A percentile compares a stretch with the other conserved stretches of the same genome.
phyloP scores from a whole-genome alignment of 2,113 vertebrate species.

The Tragelaphus imberbis region DNA sequence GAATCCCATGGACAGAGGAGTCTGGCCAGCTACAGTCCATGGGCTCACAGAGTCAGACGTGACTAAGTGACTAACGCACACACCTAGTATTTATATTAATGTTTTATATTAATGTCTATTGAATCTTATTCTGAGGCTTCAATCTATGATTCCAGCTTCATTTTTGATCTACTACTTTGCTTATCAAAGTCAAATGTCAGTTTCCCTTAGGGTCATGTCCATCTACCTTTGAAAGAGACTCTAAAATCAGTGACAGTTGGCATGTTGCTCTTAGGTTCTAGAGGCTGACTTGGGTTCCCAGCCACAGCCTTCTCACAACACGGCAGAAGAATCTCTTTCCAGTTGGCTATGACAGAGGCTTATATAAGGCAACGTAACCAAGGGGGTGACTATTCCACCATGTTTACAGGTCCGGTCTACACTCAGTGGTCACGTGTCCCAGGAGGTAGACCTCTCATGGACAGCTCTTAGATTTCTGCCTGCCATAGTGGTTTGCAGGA shows the following conservation, averaged over 20 bases:
- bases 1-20: neutral
- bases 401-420: neutral
- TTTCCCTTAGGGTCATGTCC: neutral
- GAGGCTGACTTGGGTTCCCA: neutral
- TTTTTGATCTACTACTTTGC: neutral
- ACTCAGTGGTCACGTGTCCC: neutral
- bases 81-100: neutral
- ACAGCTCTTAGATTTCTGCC: neutral
- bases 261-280: neutral
- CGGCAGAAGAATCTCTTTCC: neutral
- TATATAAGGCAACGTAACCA: neutral
- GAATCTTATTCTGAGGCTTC: neutral
- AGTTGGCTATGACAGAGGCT: neutral
- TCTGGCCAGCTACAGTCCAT: neutral
- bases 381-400: neutral
- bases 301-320: neutral
- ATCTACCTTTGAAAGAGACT: neutral
- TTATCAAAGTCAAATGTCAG: neutral
- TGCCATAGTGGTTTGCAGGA: neutral
- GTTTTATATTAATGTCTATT: neutral
- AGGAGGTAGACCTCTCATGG: neutral
- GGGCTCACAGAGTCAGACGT: fast-evolving
- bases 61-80: neutral
- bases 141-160: neutral
- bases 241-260: neutral